Percentiles rank a stretch among this genome's conserved stretches.
Conservation (phyloP, 2,113 vertebrate genomes). For the Poeciliopsis occidentalis region DNA sequence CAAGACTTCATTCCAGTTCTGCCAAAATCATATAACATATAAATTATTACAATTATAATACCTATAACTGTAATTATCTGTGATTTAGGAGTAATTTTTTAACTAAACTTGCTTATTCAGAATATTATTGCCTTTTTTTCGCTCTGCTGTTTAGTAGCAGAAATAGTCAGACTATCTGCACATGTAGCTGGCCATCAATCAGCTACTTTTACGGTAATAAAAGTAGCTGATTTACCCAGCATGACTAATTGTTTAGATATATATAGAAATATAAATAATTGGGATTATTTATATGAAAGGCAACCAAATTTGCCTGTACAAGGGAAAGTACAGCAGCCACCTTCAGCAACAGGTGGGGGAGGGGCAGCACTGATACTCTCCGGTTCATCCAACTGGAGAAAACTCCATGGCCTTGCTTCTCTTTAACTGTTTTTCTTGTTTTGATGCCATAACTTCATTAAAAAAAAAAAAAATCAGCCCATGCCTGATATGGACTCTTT, state of each 20-base stretch:
- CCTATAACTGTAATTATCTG: neutral
- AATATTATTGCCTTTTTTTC: neutral
- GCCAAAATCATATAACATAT: too few relatives aligned
- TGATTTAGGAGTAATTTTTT: too few relatives aligned
- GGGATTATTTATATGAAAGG: too few relatives aligned
- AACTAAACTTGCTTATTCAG: too few relatives aligned
- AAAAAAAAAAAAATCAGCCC: neutral
- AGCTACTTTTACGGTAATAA: too few relatives aligned
- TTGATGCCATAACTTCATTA: neutral
- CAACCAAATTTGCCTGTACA: too few relatives aligned
- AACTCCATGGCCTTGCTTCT: neutral
- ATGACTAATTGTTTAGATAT: too few relatives aligned
- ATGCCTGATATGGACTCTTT: neutral
- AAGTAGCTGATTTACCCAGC: too few relatives aligned
- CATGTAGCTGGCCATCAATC: neutral
- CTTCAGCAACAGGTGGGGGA: neutral
- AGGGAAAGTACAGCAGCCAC: too few relatives aligned
- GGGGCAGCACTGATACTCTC: neutral
- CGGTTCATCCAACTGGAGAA: neutral
- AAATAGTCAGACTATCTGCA: neutral
- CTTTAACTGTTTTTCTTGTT: neutral
- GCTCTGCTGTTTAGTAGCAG: neutral
- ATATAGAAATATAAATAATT: too few relatives aligned
- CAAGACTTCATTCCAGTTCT: neutral
- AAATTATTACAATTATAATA: neutral